Evolutionary conservation across 2,888 invertebrate genomes (phyloP), one percentile per base, ranked within the genome.

Genomic region (Petrolisthes manimaculis): DNA sequence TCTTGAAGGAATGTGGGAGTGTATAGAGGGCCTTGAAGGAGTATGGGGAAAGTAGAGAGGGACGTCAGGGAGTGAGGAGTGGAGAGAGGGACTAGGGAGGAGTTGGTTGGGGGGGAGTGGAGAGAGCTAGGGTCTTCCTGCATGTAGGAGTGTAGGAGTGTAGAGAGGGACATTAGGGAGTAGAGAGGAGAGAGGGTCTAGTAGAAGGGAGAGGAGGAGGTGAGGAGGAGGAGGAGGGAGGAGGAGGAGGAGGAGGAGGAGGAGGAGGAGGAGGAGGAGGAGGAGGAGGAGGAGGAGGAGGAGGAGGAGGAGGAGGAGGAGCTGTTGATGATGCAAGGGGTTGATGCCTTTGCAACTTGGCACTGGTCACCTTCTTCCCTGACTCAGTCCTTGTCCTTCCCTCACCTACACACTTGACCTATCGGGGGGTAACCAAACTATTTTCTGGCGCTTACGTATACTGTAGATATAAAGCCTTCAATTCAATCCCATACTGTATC

Each of bases 161-260:
- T 14, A 18, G 24, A 18, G 18, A 37, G n/a, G 18, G 75, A 18
- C 12, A n/a, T 14, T 3, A 71, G 8, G 71, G 21, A 71, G 71
- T 8, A 67, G 67, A 67, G 67, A 67, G 67, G 67, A 67, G 3
- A 14, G 67, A 67, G 67, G 24, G 6, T 21, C 9, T 6, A 6
- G n/a, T n/a, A n/a, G 71, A 71, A n/a, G n/a, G 71, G 71, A 79
- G 21, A 24, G 77, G 21, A 77, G 78, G 51, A 6, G 0, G 75
- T 6, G 8, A 81, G 61, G 61, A 14, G 51, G 74, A 74, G 54
- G 74, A 74, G 51, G 83, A 74, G 83, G 61, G 81, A 83, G 83
- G 51, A 69, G 51, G 69, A 83, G 69, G 51, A 69, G 69, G 83
- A 69, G 83, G 21, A 51, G 69, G 69, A 8, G 83, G 51, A 74